Base-by-base conservation (phyloP, 1,140 invertebrate species). In the Marisa cornuarietis region DNA sequence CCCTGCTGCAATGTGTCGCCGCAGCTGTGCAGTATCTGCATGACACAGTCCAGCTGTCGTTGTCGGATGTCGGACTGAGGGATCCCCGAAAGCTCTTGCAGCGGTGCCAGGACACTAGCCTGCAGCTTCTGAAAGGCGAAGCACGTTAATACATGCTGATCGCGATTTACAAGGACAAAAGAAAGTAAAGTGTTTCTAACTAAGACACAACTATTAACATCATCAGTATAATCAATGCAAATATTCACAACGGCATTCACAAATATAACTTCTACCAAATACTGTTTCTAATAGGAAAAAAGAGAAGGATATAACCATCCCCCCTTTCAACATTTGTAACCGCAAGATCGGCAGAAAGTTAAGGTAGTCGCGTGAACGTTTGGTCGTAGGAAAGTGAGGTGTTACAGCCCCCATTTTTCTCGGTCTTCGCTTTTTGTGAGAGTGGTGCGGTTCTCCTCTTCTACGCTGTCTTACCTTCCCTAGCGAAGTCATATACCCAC, bases 31-130 rank as follows among this genome's bases (percentile, higher is more conserved):
- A 99, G 92, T 82, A 99, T 95, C 89, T 97, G 95, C 58, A 98
- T 93, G 16, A 98, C 95, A 91, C 97, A 99, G 87, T 99, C 97
- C 80, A 99, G 91, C 92, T 99, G 98, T 76, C 97, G 94, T 88
- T 97, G 96, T 81, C 97, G 93, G 22, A 99, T 97, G 92, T 99
- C 98, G 63, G 95, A 94, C 90, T 98, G 96, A 77, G 94, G 93
- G 69, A 98, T 96, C 0, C 94, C 94, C 11, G 96, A 98, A 81
- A 99, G 91, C 89, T 98, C 96, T 49, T 96, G 95, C 13, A 99
- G 92, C 5, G 98, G 97, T 85, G 95, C 94, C 71, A 99, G 88
- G 16, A 99, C 92, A 76, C 97, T 93, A 0, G 95, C 95, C 92
- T 97, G 95, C 31, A 97, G 91, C 86, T 95, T 96, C 94, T 96